Conservation (phyloP, 2,797 vertebrate genomes). For the Gallirallus australis region DNA sequence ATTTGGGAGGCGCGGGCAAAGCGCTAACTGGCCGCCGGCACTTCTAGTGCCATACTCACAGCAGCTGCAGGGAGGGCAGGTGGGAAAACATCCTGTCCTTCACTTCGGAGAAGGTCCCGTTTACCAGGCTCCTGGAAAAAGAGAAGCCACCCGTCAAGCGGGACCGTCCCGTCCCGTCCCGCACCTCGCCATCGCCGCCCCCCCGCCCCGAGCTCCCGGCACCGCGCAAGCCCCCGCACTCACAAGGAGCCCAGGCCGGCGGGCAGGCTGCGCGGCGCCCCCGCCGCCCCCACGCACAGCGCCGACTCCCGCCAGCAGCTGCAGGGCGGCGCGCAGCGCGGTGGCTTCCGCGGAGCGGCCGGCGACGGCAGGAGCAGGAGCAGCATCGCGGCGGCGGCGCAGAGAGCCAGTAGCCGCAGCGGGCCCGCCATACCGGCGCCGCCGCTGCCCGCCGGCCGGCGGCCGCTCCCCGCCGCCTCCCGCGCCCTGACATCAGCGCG, state of each 20-base stretch:
- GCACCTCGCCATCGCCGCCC: neutral
- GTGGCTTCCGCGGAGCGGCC: slow-evolving; percentile 80
- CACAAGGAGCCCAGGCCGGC: slow-evolving; percentile 93
- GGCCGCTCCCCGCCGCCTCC: neutral
- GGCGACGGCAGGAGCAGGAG: neutral
- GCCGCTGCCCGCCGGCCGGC: neutral
- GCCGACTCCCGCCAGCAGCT: slow-evolving; percentile 96
- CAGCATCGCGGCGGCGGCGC: slow-evolving; percentile 73
- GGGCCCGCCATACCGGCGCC: neutral
- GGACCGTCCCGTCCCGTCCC: neutral
- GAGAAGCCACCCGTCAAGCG: neutral
- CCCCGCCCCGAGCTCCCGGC: fast-evolving
- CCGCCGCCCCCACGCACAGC: slow-evolving; percentile 92
- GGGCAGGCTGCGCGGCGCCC: slow-evolving; percentile 85
- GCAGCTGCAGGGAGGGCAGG: slow-evolving; percentile 93
- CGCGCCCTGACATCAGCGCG: slow-evolving; percentile 92
- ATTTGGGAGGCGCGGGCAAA: neutral
- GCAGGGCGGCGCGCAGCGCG: slow-evolving; percentile 89
- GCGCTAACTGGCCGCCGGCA: neutral
- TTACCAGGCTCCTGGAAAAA: slow-evolving; percentile 91
- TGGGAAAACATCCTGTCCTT: slow-evolving; percentile 97
- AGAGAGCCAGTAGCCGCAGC: neutral
- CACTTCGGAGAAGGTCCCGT: slow-evolving; percentile 95
- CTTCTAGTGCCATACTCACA: slow-evolving; percentile 85
- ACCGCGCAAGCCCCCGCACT: slow-evolving; percentile 63